phyloP scores from a whole-genome alignment of 2,797 vertebrate species.

The Muraenolepis orangiensis region DNA sequence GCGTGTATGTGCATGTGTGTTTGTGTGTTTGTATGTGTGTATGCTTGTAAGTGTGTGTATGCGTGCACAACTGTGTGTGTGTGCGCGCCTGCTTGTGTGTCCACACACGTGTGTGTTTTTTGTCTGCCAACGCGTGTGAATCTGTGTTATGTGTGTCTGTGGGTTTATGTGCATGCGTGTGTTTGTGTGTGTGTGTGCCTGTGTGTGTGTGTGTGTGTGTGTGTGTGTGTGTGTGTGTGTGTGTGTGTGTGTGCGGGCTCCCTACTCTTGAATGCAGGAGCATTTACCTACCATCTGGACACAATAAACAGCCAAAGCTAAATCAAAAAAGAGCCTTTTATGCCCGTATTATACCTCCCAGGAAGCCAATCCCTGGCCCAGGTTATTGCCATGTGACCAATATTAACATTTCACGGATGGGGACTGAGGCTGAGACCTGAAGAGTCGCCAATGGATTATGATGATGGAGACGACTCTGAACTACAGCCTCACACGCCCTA shows the following conservation, averaged over 20 bases:
- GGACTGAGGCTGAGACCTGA: neutral
- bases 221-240: neutral
- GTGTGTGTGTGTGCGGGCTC: neutral
- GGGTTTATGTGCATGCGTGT: too few relatives aligned
- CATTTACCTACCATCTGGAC: slow-evolving; percentile 55
- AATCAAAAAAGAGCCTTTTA: slow-evolving; percentile 8
- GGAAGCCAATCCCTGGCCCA: slow-evolving; percentile 19
- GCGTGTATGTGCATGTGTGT: too few relatives aligned
- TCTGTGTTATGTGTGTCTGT: too few relatives aligned
- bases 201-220: too few relatives aligned
- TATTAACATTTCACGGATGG: slow-evolving; percentile 21
- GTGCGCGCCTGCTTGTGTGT: too few relatives aligned
- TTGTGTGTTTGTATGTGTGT: too few relatives aligned
- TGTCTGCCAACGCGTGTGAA: too few relatives aligned
- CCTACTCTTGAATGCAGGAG: slow-evolving; percentile 31
- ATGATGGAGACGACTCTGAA: neutral
- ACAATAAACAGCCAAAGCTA: slow-evolving; percentile 37
- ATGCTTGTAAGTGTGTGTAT: too few relatives aligned
- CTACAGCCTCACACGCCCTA: neutral
- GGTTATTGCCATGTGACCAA: slow-evolving; percentile 22
- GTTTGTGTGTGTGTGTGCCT: too few relatives aligned
- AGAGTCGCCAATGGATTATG: slow-evolving; percentile 9
- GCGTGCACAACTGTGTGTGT: too few relatives aligned
- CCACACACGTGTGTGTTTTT: too few relatives aligned
- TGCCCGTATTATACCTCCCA: slow-evolving; percentile 27